These are phyloP conservation scores for Remorina albescens DNA, from an alignment of 2,797 vertebrate genomes.

Conservation along the genomic window DNA sequence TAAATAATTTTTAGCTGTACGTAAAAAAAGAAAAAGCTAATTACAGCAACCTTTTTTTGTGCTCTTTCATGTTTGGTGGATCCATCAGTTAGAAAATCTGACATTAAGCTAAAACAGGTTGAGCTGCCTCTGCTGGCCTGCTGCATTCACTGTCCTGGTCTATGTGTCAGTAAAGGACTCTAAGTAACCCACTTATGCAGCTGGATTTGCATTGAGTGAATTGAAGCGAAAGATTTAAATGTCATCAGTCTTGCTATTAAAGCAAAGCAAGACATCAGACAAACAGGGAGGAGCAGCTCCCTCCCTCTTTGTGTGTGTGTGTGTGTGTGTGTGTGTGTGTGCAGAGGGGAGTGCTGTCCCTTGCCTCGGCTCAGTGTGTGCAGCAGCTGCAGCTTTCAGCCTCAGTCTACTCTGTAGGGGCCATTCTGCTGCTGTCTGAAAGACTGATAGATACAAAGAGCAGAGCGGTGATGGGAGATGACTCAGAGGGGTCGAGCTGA, in stretches of 20 bases:
- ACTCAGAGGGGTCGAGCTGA: conserved; percentile 49
- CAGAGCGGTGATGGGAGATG: conserved; percentile 61
- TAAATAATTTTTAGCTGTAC: neutral
- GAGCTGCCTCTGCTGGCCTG: conserved; percentile 18
- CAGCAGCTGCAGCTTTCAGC: conserved; percentile 80
- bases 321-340: conserved; percentile 30
- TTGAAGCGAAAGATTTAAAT: conserved; percentile 83
- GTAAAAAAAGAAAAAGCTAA: conserved; percentile 5
- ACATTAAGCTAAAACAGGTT: conserved; percentile 33
- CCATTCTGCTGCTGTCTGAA: conserved; percentile 78
- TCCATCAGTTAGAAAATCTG: conserved; percentile 28
- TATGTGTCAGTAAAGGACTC: conserved; percentile 61
- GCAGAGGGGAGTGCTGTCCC: conserved; percentile 57
- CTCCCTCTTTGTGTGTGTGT: conserved; percentile 24
- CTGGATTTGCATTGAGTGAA: conserved; percentile 79
- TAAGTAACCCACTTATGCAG: conserved; percentile 77
- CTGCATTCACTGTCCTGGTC: conserved; percentile 44
- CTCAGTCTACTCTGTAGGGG: conserved; percentile 73
- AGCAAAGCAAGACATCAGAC: conserved; percentile 77
- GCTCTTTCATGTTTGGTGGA: conserved; percentile 31
- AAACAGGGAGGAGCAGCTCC: conserved; percentile 70
- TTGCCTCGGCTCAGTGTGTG: conserved; percentile 67
- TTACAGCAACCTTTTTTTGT: conserved; percentile 1
- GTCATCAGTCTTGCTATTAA: conserved; percentile 82
- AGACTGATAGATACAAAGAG: conserved; percentile 69